A percentile compares a stretch with the other conserved stretches of the same genome.
These are phyloP conservation scores for Cyrtonyx montezumae DNA, from an alignment of 2,113 vertebrate species.

Conservation along the genomic window DNA sequence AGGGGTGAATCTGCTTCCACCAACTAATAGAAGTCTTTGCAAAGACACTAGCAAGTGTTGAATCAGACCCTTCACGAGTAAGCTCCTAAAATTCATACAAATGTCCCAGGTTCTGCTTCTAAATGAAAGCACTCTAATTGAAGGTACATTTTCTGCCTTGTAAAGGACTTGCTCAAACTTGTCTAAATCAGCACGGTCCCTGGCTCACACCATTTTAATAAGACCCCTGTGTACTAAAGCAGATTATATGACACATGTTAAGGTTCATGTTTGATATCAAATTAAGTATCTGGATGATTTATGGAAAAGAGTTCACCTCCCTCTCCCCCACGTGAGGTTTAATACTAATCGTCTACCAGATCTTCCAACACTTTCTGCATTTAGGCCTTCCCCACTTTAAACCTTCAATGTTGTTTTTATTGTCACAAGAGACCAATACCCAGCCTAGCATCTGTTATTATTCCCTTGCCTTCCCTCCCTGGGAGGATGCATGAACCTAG, in stretches of 20 bases:
- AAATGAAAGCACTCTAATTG: conserved; percentile 15
- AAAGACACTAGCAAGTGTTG: neutral
- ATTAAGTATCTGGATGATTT: conserved; percentile 81
- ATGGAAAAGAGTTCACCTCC: conserved; percentile 74
- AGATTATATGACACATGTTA: conserved; percentile 81
- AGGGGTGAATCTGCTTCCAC: neutral
- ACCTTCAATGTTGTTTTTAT: conserved; percentile 70
- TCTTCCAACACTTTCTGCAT: conserved; percentile 75
- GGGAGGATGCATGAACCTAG: conserved; percentile 35
- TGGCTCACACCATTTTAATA: conserved; percentile 80
- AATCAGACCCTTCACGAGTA: neutral
- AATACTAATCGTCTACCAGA: conserved; percentile 76
- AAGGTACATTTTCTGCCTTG: conserved; percentile 56
- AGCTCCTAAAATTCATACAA: neutral
- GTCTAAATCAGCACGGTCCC: conserved; percentile 72
- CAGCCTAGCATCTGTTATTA: conserved; percentile 72
- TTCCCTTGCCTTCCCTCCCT: conserved; percentile 60
- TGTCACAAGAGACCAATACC: conserved; percentile 74
- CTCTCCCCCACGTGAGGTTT: conserved; percentile 65
- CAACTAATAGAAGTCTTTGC: neutral
- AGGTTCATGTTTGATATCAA: conserved; percentile 81
- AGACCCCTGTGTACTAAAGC: conserved; percentile 76
- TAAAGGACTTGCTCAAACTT: conserved; percentile 54
- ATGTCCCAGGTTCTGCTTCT: neutral
- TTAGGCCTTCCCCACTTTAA: conserved; percentile 65